Evolutionary conservation across 2,888 invertebrate species (phyloP).

Genomic region (Eupithecia subfuscata): DNA sequence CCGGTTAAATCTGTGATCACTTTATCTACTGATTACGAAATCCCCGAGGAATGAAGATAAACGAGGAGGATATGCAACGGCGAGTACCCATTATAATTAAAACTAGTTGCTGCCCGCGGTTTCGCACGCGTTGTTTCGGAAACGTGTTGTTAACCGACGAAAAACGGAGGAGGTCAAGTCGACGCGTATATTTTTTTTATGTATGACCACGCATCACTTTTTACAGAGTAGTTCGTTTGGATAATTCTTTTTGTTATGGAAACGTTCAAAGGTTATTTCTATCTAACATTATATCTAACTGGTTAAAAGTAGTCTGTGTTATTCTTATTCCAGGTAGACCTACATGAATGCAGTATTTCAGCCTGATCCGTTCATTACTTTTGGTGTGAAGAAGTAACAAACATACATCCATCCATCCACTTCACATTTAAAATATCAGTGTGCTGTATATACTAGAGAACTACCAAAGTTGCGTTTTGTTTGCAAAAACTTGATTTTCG

Average conservation of each 20-base stretch:
- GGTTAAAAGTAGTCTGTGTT: not conserved
- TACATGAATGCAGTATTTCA: not conserved
- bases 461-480: not conserved
- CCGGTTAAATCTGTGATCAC: constrained; percentile 40
- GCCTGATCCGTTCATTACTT: not conserved
- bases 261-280: not conserved
- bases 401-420: not conserved
- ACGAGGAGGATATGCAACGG: constrained; percentile 31
- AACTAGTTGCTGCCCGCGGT: not conserved
- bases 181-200: too few relatives aligned
- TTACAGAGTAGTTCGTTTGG: too few relatives aligned
- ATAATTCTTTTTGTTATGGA: not conserved
- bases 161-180: too few relatives aligned
- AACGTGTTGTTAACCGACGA: too few relatives aligned
- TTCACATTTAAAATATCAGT: not conserved
- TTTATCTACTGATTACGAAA: constrained; percentile 38
- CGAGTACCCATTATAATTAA: constrained; percentile 7
- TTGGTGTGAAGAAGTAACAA: not conserved
- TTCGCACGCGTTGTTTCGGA: not conserved
- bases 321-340: not conserved
- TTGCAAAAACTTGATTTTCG: not conserved
- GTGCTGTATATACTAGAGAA: not conserved
- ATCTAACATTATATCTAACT: not conserved
- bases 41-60: constrained; percentile 39
- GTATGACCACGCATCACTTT: too few relatives aligned